phyloP scores from a whole-genome alignment of 2,113 vertebrate species.

The Cryptotis parvus region DNA sequence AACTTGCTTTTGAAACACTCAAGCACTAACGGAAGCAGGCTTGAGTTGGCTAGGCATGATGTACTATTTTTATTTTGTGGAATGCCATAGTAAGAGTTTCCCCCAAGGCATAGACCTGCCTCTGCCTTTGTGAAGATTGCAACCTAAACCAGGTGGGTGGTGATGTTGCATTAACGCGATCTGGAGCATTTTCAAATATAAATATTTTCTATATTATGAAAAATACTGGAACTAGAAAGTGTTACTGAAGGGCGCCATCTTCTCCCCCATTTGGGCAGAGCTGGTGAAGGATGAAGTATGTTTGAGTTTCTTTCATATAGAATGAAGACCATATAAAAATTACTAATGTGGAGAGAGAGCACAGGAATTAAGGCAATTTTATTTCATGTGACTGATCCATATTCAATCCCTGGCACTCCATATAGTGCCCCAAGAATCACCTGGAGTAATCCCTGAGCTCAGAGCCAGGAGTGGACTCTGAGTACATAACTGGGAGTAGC shows the following conservation, averaged over 20 bases:
- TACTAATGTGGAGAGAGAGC: not conserved
- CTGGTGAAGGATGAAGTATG: not conserved
- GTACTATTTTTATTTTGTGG: not conserved
- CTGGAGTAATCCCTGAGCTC: too few species aligned
- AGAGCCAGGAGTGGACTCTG: too few species aligned
- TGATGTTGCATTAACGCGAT: not conserved
- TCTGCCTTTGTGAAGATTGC: not conserved
- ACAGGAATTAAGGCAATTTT: too few species aligned
- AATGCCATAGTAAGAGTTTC: not conserved
- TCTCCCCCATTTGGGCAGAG: not conserved
- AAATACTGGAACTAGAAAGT: not conserved
- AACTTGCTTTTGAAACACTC: slow-evolving; percentile 55
- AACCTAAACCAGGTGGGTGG: not conserved
- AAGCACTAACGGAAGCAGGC: not conserved
- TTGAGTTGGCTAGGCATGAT: not conserved
- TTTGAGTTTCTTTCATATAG: not conserved
- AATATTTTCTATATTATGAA: fast-evolving
- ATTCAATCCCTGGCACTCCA: too few species aligned
- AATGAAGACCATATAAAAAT: not conserved
- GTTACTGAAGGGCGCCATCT: not conserved
- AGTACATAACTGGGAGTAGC: too few species aligned
- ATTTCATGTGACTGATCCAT: too few species aligned
- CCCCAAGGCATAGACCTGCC: not conserved
- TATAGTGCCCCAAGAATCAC: too few species aligned
- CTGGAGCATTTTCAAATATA: not conserved